Base-by-base conservation (phyloP, 23 tunicate genomes). In the Trididemnum miniatum region DNA sequence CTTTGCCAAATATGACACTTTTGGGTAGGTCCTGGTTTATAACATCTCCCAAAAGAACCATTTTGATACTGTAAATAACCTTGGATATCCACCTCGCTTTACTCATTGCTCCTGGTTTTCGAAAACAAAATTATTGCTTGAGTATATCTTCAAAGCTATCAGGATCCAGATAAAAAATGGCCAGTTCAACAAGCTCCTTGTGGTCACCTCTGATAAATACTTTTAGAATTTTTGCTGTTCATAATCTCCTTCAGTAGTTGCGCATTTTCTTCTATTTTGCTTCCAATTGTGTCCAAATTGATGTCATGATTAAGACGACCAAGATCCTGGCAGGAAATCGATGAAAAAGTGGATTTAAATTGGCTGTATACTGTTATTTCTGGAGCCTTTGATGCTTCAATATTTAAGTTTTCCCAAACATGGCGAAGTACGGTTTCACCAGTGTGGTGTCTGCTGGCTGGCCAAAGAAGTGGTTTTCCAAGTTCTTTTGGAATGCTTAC, bases 341-440 rank as follows among this genome's bases (percentile, higher is more conserved):
- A 62, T 62, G 69, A 22, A 62, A 62, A 62, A 62, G 4, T 62
- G 69, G 54, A 44, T 69, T 69, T 12, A 31, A 69, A 69, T 69
- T 38, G 36, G 22, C 4, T 33, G 38, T 27, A 69, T 15, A 69
- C 39, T 69, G 75, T 34, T 29, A 69, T 69, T 69, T 69, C 75
- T 7, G 75, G 75, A 31, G 20, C 38, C 38, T 69, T 69, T 31
- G 75, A 30, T 29, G 75, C 39, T 69, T 69, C 75, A 69, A 69
- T n/a, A 12, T 69, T 69, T 33, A 69, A 22, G 75, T 30, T 38
- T 29, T 69, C 75, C 75, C 75, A 69, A 30, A 69, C 39, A 34
- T 69, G 75, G 20, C 38, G 36, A 30, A 69, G 75, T 9, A 69
- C 5, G 20, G 38, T 33, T 69, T 69, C 75, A 12, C 75, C 75